These are phyloP conservation scores for Lobophora halterata DNA, from an alignment of 2,888 invertebrate genomes.

Conservation along the genomic window DNA sequence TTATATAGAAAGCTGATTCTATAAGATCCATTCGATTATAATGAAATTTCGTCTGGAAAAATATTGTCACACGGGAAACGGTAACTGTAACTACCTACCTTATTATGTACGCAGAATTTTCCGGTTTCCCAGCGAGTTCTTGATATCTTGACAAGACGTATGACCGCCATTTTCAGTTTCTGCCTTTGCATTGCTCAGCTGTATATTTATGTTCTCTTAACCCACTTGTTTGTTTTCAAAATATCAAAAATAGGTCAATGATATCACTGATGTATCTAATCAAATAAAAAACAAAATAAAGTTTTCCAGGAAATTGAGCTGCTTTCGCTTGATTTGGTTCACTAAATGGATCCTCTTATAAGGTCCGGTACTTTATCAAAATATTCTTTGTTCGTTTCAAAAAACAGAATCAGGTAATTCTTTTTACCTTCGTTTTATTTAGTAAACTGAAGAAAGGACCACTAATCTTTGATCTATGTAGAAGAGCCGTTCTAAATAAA, in stretches of 20 bases:
- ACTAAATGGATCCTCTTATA: conserved; percentile 29
- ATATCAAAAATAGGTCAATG: not conserved
- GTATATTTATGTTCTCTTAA: too few relatives aligned
- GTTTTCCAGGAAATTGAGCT: conserved; percentile 39
- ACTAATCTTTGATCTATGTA: too few relatives aligned
- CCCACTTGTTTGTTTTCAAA: too few relatives aligned
- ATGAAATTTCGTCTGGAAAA: too few relatives aligned
- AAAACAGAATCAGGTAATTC: conserved; percentile 10
- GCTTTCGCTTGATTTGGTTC: conserved; percentile 26
- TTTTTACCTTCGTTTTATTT: too few relatives aligned
- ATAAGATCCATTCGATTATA: too few relatives aligned
- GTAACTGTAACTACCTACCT: too few relatives aligned
- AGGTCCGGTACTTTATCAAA: conserved; percentile 22
- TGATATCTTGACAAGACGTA: conserved; percentile 48
- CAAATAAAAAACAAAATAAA: too few relatives aligned
- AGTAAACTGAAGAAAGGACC: too few relatives aligned
- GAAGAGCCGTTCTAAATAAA: too few relatives aligned
- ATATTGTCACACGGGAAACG: too few relatives aligned
- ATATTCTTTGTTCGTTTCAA: conserved; percentile 15
- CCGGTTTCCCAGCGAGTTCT: conserved; percentile 39
- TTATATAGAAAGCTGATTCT: too few relatives aligned
- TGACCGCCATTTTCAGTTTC: conserved; percentile 38
- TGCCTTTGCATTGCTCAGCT: not conserved
- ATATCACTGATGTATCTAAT: conserved; percentile 33
- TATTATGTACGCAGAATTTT: conserved; percentile 24